Percentiles rank a stretch among this genome's conserved stretches.
Conservation (phyloP, 2,888 invertebrate genomes). For the Conops quadrifasciatus region DNA sequence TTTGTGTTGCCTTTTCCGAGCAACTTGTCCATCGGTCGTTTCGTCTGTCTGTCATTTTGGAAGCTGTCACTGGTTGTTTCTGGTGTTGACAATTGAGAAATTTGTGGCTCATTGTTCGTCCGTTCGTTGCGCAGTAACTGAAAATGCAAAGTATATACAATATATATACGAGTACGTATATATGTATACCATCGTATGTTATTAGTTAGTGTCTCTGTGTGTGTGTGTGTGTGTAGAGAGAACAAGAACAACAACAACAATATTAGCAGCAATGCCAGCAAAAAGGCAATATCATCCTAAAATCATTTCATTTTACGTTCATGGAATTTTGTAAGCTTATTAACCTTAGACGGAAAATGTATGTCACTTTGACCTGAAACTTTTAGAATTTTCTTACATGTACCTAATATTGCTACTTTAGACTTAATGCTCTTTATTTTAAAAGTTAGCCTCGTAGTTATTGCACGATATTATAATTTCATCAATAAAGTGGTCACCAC, state of each 20-base stretch:
- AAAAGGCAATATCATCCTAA: neutral
- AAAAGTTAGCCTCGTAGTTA: too few species aligned
- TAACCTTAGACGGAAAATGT: neutral
- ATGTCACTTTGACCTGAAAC: neutral
- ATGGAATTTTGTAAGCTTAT: too few species aligned
- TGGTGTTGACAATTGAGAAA: conserved; percentile 65
- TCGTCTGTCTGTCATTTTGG: conserved; percentile 10
- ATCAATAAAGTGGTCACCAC: too few species aligned
- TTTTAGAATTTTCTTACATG: too few species aligned
- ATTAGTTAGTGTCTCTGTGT: neutral
- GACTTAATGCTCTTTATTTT: too few species aligned
- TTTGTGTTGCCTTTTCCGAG: too few species aligned
- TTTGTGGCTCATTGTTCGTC: conserved; percentile 60
- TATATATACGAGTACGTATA: neutral
- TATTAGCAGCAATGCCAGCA: neutral
- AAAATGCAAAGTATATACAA: conserved; percentile 11
- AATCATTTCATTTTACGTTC: neutral
- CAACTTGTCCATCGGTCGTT: neutral
- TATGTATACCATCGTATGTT: neutral
- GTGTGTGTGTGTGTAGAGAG: neutral
- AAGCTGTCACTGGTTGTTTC: conserved; percentile 43
- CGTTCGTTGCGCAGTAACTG: conserved; percentile 18
- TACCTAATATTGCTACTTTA: too few species aligned
- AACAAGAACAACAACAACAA: neutral
- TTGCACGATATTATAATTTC: too few species aligned